A percentile compares a stretch with the other conserved stretches of the same genome.
Conservation (phyloP, 2,113 vertebrate species). For the Columba janthina region DNA sequence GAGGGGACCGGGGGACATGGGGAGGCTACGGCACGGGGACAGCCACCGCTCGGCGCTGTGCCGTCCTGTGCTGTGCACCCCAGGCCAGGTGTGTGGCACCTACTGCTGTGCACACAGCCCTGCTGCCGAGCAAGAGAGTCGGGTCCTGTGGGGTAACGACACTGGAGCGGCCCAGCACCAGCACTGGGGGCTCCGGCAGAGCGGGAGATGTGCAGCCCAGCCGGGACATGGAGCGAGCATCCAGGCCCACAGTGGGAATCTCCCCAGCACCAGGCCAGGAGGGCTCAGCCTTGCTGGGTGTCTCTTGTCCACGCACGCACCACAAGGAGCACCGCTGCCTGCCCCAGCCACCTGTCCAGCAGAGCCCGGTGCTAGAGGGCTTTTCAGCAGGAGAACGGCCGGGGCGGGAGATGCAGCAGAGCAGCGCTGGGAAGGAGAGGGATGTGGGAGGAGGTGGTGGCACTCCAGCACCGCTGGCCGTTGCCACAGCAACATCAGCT, state of each 20-base stretch:
- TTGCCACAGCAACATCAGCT: constrained; percentile 36
- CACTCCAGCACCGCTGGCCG: constrained; percentile 5
- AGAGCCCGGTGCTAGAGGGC: background rate
- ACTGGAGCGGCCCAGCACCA: fast-evolving
- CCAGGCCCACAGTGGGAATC: background rate
- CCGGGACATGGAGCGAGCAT: background rate
- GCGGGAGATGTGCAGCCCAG: background rate
- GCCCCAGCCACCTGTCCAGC: fast-evolving
- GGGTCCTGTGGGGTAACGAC: fast-evolving
- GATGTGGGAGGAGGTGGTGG: background rate
- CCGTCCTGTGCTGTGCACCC: fast-evolving
- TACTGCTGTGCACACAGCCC: fast-evolving
- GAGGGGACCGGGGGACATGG: background rate
- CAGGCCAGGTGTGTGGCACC: fast-evolving
- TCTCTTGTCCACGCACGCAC: background rate
- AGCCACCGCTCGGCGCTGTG: background rate
- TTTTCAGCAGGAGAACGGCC: background rate
- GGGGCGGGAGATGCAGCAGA: background rate
- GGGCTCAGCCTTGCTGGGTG: background rate
- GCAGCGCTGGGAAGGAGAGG: background rate
- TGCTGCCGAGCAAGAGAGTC: fast-evolving
- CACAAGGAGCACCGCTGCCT: fast-evolving
- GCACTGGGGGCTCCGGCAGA: fast-evolving
- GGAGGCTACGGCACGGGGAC: fast-evolving
- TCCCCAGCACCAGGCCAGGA: background rate